Evolutionary conservation across 2,113 vertebrate species (phyloP).

Genomic region (Mirza zaza): DNA sequence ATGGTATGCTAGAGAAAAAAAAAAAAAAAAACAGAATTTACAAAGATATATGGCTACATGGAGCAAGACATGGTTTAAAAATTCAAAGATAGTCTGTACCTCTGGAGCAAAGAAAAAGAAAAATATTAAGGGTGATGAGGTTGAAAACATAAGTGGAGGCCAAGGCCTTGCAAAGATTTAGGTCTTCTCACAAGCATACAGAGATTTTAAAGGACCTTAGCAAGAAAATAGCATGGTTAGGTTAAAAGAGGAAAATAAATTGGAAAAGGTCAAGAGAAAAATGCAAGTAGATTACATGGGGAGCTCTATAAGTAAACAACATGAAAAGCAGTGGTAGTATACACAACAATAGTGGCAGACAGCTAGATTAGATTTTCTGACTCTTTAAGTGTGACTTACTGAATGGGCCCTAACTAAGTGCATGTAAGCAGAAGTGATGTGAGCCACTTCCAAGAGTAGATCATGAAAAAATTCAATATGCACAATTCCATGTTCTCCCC

Average conservation of each 20-base stretch:
- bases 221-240: neutral
- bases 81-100: neutral
- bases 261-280: neutral
- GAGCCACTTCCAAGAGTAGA: neutral
- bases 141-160: neutral
- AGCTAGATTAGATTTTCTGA: neutral
- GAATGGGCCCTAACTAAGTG: neutral
- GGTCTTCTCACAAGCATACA: neutral
- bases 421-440: neutral
- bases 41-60: neutral
- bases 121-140: neutral
- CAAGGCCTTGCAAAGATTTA: neutral
- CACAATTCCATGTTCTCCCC: neutral
- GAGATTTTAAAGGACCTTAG: neutral
- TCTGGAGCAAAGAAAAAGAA: neutral
- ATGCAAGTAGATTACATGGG: neutral
- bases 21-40: neutral
- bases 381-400: neutral
- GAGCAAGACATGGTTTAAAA: neutral
- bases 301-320: neutral
- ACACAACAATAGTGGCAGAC: no score
- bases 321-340: neutral
- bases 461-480: neutral
- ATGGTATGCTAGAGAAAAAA: neutral
- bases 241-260: neutral